Conservation (phyloP, 2,888 invertebrate species). For the Luffia ferchaultella region DNA sequence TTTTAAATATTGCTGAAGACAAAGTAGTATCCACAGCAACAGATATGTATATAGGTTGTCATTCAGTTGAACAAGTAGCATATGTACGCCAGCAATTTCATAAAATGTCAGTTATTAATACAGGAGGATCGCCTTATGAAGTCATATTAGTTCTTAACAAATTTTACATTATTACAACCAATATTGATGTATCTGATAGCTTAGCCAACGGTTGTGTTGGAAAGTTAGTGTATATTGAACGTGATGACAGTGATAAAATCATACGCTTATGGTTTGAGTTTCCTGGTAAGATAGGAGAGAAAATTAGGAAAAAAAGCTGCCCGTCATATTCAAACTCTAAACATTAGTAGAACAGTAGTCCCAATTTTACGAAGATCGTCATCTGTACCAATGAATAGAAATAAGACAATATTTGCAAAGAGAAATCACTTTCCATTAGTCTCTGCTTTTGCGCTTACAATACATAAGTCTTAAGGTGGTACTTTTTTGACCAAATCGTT, state of each 20-base stretch:
- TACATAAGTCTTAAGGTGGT: slow-evolving; percentile 5
- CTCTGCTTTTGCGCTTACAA: slow-evolving; percentile 7
- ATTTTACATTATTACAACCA: slow-evolving; percentile 22
- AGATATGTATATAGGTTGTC: too few species aligned
- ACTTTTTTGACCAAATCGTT: slow-evolving; percentile 3
- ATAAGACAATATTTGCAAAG: slow-evolving; percentile 6
- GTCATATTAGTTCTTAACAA: slow-evolving; percentile 12
- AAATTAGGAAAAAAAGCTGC: slow-evolving; percentile 8
- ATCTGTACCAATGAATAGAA: slow-evolving; percentile 1
- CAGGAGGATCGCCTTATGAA: slow-evolving; percentile 23
- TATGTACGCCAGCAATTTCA: too few species aligned
- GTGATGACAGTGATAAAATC: slow-evolving; percentile 11
- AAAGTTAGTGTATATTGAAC: slow-evolving; percentile 19
- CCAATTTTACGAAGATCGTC: slow-evolving; percentile 1
- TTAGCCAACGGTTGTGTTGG: slow-evolving; percentile 24
- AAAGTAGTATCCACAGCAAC: slow-evolving; percentile 11
- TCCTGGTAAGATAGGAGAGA: slow-evolving; percentile 12
- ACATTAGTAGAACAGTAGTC: background rate
- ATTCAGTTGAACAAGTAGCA: too few species aligned
- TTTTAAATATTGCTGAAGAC: slow-evolving; percentile 13
- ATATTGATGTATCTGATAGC: slow-evolving; percentile 26
- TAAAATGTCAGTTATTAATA: slow-evolving; percentile 16
- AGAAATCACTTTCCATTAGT: slow-evolving; percentile 15
- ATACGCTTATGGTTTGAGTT: slow-evolving; percentile 16
- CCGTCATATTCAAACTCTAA: background rate